Base-by-base conservation (phyloP, 2,888 invertebrate species). In the Actias luna region DNA sequence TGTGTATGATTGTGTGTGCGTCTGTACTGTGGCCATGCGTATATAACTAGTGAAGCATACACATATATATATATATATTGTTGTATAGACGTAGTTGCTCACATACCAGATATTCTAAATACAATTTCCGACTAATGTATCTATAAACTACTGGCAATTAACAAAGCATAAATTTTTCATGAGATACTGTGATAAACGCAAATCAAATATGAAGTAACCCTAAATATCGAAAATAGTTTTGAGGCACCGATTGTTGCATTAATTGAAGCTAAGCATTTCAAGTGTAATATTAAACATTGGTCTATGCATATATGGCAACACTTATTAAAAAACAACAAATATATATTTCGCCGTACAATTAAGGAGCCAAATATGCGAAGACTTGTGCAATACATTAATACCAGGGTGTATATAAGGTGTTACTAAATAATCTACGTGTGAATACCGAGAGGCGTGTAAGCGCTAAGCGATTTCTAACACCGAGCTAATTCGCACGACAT, bases 61-160 rank as follows among this genome's bases (percentile, higher is more conserved):
- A 86, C 80, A 85, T 69, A 61, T 90, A 89, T 91, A 91, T 83
- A 86, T 79, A 85, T 69, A 61, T 69, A 70, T 72, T 72, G 71
- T 78, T 70, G 74, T 76, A 79, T 77, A 79, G 78, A 82, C 85
- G 84, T 79, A 79, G 85, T 88, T 75, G 92, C 92, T 92, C 92
- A 92, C 92, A 92, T 92, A 92, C 92, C 92, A 91, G 92, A 90
- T 85, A 72, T 79, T 72, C 78, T 65, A 72, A 70, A 75, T 67
- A n/a, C n/a, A n/a, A n/a, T n/a, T n/a, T n/a, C n/a, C 75, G 71
- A 69, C 72, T 69, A 76, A n/a, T 66, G 72, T 73, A 66, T 71
- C 66, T 66, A 74, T 73, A 72, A 69, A 68, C 72, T 73, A 75
- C 70, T 69, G 64, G 66, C 73, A 67, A 71, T 62, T 25, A 79